These are phyloP conservation scores for Lepilemur septentrionalis DNA, from an alignment of 2,797 vertebrate genomes.

Conservation along the genomic window DNA sequence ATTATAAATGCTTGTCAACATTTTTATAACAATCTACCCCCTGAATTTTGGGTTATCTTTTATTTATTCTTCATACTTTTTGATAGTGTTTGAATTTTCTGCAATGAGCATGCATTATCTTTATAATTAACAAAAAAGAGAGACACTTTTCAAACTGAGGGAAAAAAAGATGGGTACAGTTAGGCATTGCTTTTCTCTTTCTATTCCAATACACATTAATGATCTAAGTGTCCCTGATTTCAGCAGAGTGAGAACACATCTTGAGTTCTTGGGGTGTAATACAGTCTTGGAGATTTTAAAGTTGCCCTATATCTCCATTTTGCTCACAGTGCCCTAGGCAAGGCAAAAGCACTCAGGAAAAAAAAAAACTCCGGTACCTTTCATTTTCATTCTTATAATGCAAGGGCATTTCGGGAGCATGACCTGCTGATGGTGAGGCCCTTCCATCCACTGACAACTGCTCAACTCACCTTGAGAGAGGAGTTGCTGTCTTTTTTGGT, in stretches of 20 bases:
- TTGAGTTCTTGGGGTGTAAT: background rate
- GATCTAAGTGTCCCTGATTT: background rate
- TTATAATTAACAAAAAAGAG: background rate
- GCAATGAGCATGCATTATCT: background rate
- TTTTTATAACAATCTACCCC: background rate
- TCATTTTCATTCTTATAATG: background rate
- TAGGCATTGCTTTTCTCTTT: background rate
- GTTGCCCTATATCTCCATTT: background rate
- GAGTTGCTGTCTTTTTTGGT: background rate
- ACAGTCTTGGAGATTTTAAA: background rate
- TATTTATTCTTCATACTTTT: background rate
- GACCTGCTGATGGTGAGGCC: rapidly evolving
- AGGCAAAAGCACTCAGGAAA: background rate
- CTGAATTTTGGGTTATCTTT: background rate
- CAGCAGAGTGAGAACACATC: background rate
- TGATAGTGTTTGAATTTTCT: background rate
- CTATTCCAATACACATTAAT: background rate
- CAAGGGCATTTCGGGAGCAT: background rate
- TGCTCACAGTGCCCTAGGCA: background rate
- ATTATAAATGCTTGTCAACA: background rate
- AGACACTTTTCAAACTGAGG: background rate
- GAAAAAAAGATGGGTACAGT: background rate
- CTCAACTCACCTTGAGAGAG: background rate
- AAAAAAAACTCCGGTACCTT: background rate
- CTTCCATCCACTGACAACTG: too few species aligned